phyloP scores from a whole-genome alignment of 2,113 vertebrate genomes.

The Aplodontia rufa region DNA sequence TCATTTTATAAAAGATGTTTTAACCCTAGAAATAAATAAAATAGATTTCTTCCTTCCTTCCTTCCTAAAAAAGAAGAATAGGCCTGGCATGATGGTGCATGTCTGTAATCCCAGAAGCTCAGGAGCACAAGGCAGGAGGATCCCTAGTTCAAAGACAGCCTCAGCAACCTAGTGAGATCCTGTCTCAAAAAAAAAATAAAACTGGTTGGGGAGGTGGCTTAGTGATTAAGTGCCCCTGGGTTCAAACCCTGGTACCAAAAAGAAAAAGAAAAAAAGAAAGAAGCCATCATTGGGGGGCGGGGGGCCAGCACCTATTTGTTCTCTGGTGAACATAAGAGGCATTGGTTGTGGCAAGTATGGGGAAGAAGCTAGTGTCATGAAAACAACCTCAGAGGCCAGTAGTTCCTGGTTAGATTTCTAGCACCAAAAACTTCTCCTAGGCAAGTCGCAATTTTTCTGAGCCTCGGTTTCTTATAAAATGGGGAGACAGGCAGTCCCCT shows the following conservation, averaged over 20 bases:
- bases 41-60: background rate
- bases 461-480: background rate
- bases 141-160: no score
- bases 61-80: background rate
- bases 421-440: background rate
- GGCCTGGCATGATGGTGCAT: no score
- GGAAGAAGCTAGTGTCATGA: background rate
- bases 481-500: background rate
- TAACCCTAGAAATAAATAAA: background rate
- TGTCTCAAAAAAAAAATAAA: no score
- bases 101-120: no score
- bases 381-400: background rate
- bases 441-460: background rate
- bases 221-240: no score
- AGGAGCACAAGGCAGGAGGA: no score
- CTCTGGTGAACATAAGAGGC: background rate
- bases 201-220: no score
- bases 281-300: background rate
- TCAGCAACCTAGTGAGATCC: no score
- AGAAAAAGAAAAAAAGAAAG: no score
- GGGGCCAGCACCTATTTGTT: background rate
- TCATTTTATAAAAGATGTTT: slow-evolving; percentile 16
- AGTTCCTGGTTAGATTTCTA: background rate
- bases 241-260: no score
- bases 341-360: background rate